Evolutionary conservation across 1,140 invertebrate genomes (phyloP).

Genomic region (Cecropterus lyciades): DNA sequence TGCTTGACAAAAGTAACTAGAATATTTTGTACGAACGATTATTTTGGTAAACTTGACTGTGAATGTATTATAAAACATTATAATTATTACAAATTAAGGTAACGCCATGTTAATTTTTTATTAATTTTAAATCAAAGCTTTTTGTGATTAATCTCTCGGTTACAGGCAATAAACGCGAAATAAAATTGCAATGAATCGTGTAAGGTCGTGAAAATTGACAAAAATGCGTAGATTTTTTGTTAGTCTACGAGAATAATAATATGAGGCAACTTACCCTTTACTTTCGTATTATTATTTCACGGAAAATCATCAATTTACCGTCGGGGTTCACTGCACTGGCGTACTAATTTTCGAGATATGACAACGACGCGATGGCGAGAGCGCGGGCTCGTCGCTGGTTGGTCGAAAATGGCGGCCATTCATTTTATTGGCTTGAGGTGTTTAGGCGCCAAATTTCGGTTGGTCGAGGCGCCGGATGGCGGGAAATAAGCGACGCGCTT

Average conservation of each 20-base stretch:
- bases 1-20: conserved; percentile 69
- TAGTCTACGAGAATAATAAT: conserved; percentile 36
- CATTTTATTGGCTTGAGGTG: conserved; percentile 63
- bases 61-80: background rate
- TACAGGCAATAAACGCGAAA: conserved; percentile 48
- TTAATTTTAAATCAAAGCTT: conserved; percentile 18
- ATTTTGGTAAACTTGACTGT: conserved; percentile 28
- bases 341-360: conserved; percentile 83
- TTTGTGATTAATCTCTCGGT: conserved; percentile 9
- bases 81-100: background rate
- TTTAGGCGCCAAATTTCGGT: conserved; percentile 84
- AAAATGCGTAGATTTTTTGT: conserved; percentile 25
- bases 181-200: conserved; percentile 30
- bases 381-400: conserved; percentile 74
- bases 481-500: conserved; percentile 74
- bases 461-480: conserved; percentile 80
- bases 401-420: conserved; percentile 79
- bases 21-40: conserved; percentile 54
- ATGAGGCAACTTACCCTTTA: conserved; percentile 57
- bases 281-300: conserved; percentile 63
- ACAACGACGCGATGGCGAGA: conserved; percentile 80
- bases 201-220: conserved; percentile 36
- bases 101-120: background rate
- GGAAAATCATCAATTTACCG: conserved; percentile 77
- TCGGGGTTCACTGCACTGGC: conserved; percentile 80